Base-by-base conservation (phyloP, 2,888 invertebrate species). In the Andrena minutula region DNA sequence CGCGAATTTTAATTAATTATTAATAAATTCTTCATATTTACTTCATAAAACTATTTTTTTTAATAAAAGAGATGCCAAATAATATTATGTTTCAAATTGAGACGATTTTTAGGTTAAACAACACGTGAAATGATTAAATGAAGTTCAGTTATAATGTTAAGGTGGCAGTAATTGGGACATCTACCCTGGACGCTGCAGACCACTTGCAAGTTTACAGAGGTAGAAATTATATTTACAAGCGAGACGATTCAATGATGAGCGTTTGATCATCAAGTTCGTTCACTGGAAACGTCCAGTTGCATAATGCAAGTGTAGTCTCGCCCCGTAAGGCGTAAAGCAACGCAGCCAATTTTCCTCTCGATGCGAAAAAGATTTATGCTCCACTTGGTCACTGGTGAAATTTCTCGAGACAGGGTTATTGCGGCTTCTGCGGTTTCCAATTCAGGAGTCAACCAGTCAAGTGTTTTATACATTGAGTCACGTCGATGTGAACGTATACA, bases 401-500 rank as follows among this genome's bases (percentile, higher is more conserved):
- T 81, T 77, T 83, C 73, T 51, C 47, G 41, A 26, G 65, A 41
- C 49, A 12, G 69, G 49, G 64, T 71, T 35, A 49, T 60, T 66
- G 82, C 60, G 77, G 81, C 65, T 81, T 71, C 65, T 77, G 83
- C 71, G 81, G 83, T 81, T 81, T 83, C 66, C 77, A 81, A 77
- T 81, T 41, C 81, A 74, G 23, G 65, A 73, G 72, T 63, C 65
- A 63, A 77, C 66, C 74, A 53, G 70, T n/a, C 58, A 63, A 77
- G 61, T 65, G 73, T 81, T 77, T 65, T 73, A 56, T 68, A 41
- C 28, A 35, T 30, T 53, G 41, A 32, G 69, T 56, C 61, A 49
- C 28, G 70, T 61, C 1, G 32, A 23, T 65, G 66, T 12, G 26
- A 74, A 53, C 26, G 41, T 64, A 69, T 47, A 56, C 30, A 41